A percentile compares a stretch with the other conserved stretches of the same genome.
These are phyloP conservation scores for Paedocypris sp. DNA, from an alignment of 2,113 vertebrate genomes.

Conservation along the genomic window DNA sequence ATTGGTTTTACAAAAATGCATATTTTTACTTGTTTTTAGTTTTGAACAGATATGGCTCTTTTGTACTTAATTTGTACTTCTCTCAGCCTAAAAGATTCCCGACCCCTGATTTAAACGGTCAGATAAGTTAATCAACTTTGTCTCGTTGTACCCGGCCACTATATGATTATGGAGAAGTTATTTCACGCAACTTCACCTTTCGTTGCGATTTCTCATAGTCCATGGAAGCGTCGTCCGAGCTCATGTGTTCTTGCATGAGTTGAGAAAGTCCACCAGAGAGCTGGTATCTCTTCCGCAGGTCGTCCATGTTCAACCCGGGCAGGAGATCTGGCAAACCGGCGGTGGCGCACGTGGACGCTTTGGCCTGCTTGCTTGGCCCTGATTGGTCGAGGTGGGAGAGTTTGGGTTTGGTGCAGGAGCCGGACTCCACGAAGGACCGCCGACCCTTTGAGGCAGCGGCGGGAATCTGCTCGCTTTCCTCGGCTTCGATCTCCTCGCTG, in stretches of 20 bases:
- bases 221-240: neutral
- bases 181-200: no score
- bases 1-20: no score
- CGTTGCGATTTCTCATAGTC: no score
- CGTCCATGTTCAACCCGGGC: conserved; percentile 75
- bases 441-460: conserved; percentile 55
- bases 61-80: no score
- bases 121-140: no score
- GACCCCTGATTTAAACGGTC: no score
- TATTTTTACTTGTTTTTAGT: no score
- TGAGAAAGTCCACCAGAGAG: conserved; percentile 68
- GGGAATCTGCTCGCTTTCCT: conserved; percentile 63
- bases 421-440: conserved; percentile 78
- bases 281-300: conserved; percentile 66
- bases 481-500: conserved; percentile 71
- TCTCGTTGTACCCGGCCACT: no score
- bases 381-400: conserved; percentile 66
- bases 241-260: conserved; percentile 60
- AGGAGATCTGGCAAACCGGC: conserved; percentile 68
- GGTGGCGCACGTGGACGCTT: conserved; percentile 43
- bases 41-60: no score
- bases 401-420: conserved; percentile 85
- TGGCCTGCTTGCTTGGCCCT: conserved; percentile 62
- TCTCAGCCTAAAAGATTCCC: no score
- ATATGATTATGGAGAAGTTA: no score